These are phyloP conservation scores for Lates japonicus DNA, from an alignment of 2,797 vertebrate species.

Conservation along the genomic window DNA sequence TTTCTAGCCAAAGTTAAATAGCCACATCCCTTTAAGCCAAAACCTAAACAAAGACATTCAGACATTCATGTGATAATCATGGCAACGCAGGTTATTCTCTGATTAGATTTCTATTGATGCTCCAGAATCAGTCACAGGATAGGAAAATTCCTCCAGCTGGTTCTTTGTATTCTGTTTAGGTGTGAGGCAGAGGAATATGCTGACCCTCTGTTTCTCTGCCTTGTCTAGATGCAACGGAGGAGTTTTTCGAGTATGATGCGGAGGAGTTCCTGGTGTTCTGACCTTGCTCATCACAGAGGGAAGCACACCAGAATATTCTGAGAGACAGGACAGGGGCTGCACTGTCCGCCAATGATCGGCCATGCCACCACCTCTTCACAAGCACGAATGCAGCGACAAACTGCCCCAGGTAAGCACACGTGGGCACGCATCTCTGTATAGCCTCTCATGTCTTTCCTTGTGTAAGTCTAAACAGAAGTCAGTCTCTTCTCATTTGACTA, in stretches of 20 bases:
- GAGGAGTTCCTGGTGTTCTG: constrained; percentile 98
- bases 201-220: constrained; percentile 33
- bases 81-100: constrained; percentile 9
- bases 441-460: background rate
- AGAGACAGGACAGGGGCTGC: constrained; percentile 97
- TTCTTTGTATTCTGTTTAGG: background rate
- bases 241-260: constrained; percentile 98
- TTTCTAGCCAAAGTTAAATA: constrained; percentile 53
- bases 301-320: constrained; percentile 95
- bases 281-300: constrained; percentile 98
- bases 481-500: background rate
- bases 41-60: constrained; percentile 27
- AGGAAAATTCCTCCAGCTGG: background rate
- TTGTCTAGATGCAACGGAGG: constrained; percentile 91
- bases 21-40: constrained; percentile 11
- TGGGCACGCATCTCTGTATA: too few relatives aligned
- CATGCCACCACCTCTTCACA: constrained; percentile 89
- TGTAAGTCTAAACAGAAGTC: background rate
- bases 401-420: constrained; percentile 90
- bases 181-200: background rate
- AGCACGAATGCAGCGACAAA: constrained; percentile 97
- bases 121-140: background rate
- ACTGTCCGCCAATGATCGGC: constrained; percentile 96
- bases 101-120: background rate
- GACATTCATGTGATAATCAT: background rate